Percentiles rank a stretch among this genome's conserved stretches.
Conservation (phyloP, 2,797 vertebrate genomes). For the Centropyge bicolor region DNA sequence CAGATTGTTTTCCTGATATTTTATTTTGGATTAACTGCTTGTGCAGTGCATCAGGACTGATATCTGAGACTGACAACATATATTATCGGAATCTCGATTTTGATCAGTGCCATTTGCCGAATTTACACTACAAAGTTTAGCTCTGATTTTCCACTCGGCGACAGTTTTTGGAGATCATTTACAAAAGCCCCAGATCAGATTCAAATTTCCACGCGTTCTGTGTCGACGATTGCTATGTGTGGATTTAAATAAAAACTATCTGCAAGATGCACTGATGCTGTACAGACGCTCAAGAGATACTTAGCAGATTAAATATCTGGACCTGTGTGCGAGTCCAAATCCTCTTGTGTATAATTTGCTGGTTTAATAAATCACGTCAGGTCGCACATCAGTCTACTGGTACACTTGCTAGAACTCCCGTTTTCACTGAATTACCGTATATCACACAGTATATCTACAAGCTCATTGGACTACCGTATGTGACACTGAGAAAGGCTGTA, state of each 20-base stretch:
- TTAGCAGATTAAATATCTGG: not conserved
- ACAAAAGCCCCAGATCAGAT: too few relatives aligned
- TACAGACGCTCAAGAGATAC: not conserved
- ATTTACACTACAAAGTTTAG: constrained; percentile 25
- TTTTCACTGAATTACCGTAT: too few relatives aligned
- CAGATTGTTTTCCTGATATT: not conserved
- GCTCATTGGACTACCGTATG: too few relatives aligned
- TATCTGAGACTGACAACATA: constrained; percentile 2
- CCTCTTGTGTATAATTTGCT: not conserved
- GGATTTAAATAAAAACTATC: not conserved
- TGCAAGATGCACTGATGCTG: not conserved
- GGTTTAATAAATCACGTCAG: not conserved
- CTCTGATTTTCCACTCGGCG: too few relatives aligned
- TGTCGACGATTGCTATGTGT: not conserved
- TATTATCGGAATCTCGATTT: constrained; percentile 24
- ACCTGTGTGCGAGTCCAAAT: not conserved
- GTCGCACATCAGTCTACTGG: not conserved
- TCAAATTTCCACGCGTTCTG: too few relatives aligned
- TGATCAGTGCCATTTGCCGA: constrained; percentile 18
- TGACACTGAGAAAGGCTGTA: not conserved
- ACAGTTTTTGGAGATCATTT: too few relatives aligned
- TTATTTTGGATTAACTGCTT: not conserved
- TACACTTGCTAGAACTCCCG: not conserved
- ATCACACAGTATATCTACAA: not conserved
- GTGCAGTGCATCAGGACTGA: not conserved